A percentile compares a stretch with the other conserved stretches of the same genome.
phyloP scores from a whole-genome alignment of 1,140 invertebrate species.

The Melitaea cinxia region DNA sequence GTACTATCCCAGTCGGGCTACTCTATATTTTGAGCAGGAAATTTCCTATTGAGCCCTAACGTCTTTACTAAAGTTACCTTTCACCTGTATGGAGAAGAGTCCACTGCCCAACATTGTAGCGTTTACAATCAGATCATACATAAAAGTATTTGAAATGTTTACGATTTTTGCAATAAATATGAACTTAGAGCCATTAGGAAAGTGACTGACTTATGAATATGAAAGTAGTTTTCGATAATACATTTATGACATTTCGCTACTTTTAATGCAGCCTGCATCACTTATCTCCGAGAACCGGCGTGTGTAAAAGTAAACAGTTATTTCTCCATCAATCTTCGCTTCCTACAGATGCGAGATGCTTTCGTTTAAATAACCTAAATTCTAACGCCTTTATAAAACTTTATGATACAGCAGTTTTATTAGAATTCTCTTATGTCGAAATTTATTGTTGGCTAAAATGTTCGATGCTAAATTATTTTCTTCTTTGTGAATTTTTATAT shows the following conservation, averaged over 20 bases:
- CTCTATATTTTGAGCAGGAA: too few species aligned
- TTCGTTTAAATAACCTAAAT: conserved; percentile 18
- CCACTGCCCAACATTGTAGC: too few species aligned
- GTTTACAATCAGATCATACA: too few species aligned
- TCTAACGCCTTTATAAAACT: conserved; percentile 9
- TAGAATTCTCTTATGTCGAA: conserved; percentile 6
- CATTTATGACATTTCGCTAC: neutral
- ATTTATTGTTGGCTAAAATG: conserved; percentile 9
- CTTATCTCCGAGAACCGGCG: conserved; percentile 6
- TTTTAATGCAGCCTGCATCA: conserved; percentile 8
- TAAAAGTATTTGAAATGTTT: too few species aligned
- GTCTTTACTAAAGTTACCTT: too few species aligned
- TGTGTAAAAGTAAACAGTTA: conserved; percentile 22
- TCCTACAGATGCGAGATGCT: conserved; percentile 17
- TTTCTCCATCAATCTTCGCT: conserved; percentile 21
- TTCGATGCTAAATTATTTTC: neutral
- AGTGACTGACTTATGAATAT: neutral
- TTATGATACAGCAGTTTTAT: conserved; percentile 11
- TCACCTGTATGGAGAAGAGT: too few species aligned
- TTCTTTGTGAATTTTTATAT: neutral
- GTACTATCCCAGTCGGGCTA: too few species aligned
- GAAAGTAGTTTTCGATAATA: neutral
- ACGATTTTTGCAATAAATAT: too few species aligned
- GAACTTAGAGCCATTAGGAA: too few species aligned
- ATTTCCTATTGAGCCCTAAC: too few species aligned